A percentile compares a stretch with the other conserved stretches of the same genome.
These are phyloP conservation scores for Carcharodon carcharias DNA, from an alignment of 2,797 vertebrate genomes.

Conservation along the genomic window DNA sequence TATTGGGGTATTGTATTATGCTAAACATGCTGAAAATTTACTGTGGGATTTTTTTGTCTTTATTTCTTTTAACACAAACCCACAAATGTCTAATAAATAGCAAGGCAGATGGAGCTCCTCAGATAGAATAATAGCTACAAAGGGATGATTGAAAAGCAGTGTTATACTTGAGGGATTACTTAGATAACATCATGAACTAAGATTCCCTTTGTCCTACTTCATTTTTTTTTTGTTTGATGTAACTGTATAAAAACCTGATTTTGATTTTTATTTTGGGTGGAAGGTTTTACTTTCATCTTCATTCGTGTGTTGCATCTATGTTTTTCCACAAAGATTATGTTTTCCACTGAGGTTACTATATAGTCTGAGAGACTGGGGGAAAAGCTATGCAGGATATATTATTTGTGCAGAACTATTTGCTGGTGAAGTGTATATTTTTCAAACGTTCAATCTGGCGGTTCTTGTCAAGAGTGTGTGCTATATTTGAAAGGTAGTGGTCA, in stretches of 20 bases:
- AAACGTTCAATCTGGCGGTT: background rate
- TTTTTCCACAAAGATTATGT: background rate
- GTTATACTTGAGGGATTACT: background rate
- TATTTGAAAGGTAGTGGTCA: no score
- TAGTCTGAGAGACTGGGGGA: background rate
- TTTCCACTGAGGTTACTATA: background rate
- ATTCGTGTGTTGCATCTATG: background rate
- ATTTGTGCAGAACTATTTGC: background rate
- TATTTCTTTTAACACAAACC: no score
- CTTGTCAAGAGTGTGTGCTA: no score
- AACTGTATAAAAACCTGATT: background rate
- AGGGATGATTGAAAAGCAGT: background rate
- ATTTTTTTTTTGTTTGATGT: background rate
- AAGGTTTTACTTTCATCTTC: background rate
- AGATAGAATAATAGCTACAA: background rate
- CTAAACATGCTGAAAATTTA: background rate
- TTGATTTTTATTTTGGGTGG: background rate
- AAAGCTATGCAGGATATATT: background rate
- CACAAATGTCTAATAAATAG: background rate
- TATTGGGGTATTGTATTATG: background rate
- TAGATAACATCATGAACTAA: background rate
- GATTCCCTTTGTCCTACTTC: background rate
- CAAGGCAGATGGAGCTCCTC: background rate
- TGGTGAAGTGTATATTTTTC: background rate
- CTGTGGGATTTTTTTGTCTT: no score